A percentile compares a stretch with the other conserved stretches of the same genome.
phyloP scores from a whole-genome alignment of 2,888 invertebrate species.

The Euproctis similis region DNA sequence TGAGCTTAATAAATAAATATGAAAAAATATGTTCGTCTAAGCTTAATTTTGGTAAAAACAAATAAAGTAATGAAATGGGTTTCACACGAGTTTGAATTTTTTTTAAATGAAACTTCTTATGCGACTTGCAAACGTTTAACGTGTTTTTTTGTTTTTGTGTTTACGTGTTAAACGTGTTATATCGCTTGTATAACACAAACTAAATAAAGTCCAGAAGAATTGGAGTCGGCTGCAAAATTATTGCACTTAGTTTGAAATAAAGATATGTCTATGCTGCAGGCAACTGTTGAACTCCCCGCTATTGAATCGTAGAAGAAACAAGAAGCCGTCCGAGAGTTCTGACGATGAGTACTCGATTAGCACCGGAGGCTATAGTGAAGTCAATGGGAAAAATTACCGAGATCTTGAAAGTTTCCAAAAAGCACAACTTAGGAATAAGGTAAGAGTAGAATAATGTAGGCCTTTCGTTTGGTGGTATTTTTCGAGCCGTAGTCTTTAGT shows the following conservation, averaged over 20 bases:
- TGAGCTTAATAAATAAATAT: too few relatives aligned
- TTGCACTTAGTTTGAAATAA: too few relatives aligned
- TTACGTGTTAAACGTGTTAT: too few relatives aligned
- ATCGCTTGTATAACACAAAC: too few relatives aligned
- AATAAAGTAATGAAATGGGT: too few relatives aligned
- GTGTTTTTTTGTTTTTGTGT: too few relatives aligned
- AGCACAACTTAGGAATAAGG: constrained; percentile 93
- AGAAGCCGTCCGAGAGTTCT: constrained; percentile 86
- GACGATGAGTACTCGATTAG: constrained; percentile 81
- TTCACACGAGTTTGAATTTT: too few relatives aligned
- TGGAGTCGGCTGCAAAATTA: background rate
- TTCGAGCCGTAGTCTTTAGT: background rate
- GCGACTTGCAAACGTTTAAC: too few relatives aligned
- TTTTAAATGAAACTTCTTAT: too few relatives aligned
- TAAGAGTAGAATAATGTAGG: constrained; percentile 34
- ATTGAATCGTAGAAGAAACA: constrained; percentile 84
- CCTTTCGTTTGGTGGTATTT: background rate
- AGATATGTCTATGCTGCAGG: constrained; percentile 48
- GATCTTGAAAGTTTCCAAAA: constrained; percentile 95
- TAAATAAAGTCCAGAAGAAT: too few relatives aligned
- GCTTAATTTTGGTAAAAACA: too few relatives aligned
- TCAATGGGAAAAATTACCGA: constrained; percentile 83
- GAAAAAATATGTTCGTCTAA: too few relatives aligned
- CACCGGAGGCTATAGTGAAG: constrained; percentile 57
- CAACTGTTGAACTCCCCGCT: constrained; percentile 90